A percentile compares a stretch with the other conserved stretches of the same genome.
These are phyloP conservation scores for Nematolebias whitei DNA, from an alignment of 2,113 vertebrate genomes.

Conservation along the genomic window DNA sequence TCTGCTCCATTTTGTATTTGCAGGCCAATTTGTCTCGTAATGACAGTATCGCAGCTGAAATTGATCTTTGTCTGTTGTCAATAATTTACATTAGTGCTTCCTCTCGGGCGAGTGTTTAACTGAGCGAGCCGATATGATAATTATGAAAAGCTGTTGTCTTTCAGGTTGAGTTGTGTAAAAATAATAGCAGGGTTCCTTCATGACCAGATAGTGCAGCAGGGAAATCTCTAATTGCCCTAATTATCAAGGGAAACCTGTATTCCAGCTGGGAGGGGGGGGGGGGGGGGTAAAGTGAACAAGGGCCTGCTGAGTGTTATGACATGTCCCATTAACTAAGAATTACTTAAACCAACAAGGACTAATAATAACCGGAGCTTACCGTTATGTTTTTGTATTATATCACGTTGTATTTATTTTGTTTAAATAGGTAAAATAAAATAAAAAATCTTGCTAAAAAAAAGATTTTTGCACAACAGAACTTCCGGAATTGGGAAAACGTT, in stretches of 20 bases:
- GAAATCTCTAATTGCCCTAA: constrained; percentile 73
- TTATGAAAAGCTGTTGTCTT: constrained; percentile 62
- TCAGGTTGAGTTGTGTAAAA: constrained; percentile 51
- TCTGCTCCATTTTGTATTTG: constrained; percentile 30
- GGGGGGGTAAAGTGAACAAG: constrained; percentile 33
- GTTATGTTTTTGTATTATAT: background rate
- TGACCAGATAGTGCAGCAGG: constrained; percentile 50
- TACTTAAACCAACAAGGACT: constrained; percentile 17
- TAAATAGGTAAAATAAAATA: too few species aligned
- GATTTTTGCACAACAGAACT: too few species aligned
- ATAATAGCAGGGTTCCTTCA: constrained; percentile 66
- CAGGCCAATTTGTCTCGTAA: constrained; percentile 44
- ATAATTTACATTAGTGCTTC: constrained; percentile 64
- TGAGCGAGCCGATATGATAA: constrained; percentile 76
- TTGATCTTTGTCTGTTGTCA: constrained; percentile 54
- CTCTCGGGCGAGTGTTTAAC: constrained; percentile 50
- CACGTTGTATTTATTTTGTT: background rate
- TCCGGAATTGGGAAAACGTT: too few species aligned
- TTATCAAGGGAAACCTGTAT: constrained; percentile 72
- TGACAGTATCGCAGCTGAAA: constrained; percentile 46
- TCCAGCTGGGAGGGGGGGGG: constrained; percentile 57
- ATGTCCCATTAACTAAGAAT: constrained; percentile 30
- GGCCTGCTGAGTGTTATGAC: constrained; percentile 39
- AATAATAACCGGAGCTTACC: constrained; percentile 17
- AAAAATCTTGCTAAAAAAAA: too few species aligned